These are phyloP conservation scores for Drosophila leontia DNA, from an alignment of 1,140 invertebrate genomes.

Conservation along the genomic window DNA sequence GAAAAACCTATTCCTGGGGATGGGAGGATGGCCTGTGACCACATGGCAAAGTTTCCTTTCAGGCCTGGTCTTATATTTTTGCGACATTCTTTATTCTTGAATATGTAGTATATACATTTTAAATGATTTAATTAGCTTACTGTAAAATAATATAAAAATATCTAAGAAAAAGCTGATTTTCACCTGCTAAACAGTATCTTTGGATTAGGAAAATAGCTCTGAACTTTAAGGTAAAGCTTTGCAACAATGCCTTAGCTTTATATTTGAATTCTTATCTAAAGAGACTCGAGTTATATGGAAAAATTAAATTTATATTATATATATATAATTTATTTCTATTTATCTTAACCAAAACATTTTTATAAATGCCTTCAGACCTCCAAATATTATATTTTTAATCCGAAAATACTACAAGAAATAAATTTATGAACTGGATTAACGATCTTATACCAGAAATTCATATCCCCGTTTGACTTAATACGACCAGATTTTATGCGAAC, in stretches of 20 bases:
- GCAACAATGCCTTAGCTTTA: background rate
- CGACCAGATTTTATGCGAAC: slow-evolving; percentile 11
- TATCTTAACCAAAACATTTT: background rate
- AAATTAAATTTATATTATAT: too few species aligned
- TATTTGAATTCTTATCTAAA: background rate
- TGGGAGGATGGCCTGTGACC: slow-evolving; percentile 11
- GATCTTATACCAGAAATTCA: background rate
- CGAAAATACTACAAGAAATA: background rate
- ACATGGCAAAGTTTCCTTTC: slow-evolving; percentile 15
- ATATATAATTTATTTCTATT: too few species aligned
- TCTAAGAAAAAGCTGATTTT: background rate
- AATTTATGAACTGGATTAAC: background rate
- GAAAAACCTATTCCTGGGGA: slow-evolving; percentile 7
- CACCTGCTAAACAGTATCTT: too few species aligned
- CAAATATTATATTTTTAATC: background rate
- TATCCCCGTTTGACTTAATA: slow-evolving; percentile 1
- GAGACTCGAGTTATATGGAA: background rate
- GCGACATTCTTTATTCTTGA: background rate
- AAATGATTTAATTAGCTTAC: slow-evolving; percentile 1
- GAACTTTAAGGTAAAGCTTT: background rate
- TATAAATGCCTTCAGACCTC: background rate
- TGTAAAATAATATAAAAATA: fast-evolving
- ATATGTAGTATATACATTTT: background rate
- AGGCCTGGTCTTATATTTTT: slow-evolving; percentile 6
- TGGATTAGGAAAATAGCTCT: background rate